phyloP scores from a whole-genome alignment of 1,140 invertebrate species.

The Diorhabda carinulata region DNA sequence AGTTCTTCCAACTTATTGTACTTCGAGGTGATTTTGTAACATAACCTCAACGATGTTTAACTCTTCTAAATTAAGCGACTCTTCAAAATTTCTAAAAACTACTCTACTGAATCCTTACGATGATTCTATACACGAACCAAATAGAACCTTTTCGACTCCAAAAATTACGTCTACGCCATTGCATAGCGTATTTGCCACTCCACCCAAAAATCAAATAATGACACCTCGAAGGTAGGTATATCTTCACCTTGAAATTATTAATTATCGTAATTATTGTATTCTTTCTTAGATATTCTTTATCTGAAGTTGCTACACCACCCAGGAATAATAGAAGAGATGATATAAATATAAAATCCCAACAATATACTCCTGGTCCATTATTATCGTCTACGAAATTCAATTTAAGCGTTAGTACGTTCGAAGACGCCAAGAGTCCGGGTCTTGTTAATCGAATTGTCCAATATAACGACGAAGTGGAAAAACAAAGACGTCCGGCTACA shows the following conservation, averaged over 20 bases:
- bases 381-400: conserved; percentile 36
- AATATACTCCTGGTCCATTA: conserved; percentile 33
- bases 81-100: not conserved
- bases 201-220: conserved; percentile 22
- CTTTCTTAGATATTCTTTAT: conserved; percentile 35
- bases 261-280: not conserved
- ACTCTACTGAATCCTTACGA: not conserved
- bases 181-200: conserved; percentile 16
- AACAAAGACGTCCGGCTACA: conserved; percentile 25
- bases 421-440: conserved; percentile 50
- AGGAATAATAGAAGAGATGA: conserved; percentile 15
- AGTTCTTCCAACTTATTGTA: too few relatives aligned
- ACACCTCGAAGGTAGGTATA: conserved; percentile 28
- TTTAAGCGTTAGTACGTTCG: conserved; percentile 42
- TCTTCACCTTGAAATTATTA: not conserved
- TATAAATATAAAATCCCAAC: conserved; percentile 7
- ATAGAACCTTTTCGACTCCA: conserved; percentile 16
- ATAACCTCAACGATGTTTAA: conserved; percentile 19
- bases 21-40: not conserved
- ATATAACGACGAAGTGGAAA: conserved; percentile 44
- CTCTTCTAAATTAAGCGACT: conserved; percentile 19
- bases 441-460: conserved; percentile 47
- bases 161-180: conserved; percentile 34
- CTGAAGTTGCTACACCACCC: conserved; percentile 26
- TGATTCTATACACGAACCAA: conserved; percentile 8